Evolutionary conservation across 2,113 vertebrate genomes (phyloP).

Genomic region (Rhinolophus ferrumequinum): DNA sequence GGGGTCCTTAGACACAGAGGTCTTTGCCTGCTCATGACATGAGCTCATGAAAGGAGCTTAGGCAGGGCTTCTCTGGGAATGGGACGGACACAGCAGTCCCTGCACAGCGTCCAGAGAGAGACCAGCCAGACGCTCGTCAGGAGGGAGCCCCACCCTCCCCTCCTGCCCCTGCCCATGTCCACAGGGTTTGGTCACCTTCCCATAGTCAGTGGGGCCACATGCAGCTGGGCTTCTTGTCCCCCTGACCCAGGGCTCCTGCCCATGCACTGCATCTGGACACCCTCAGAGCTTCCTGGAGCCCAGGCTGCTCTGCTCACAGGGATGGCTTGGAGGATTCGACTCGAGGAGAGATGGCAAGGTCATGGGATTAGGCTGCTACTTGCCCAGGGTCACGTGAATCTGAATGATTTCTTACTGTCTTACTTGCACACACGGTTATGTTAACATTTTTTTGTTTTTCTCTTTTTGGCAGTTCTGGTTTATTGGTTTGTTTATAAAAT

Average conservation of each 20-base stretch:
- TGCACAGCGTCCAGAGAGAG: background rate
- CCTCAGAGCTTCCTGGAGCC: background rate
- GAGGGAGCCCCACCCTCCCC: background rate
- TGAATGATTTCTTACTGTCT: background rate
- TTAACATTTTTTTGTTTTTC: background rate
- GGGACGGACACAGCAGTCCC: background rate
- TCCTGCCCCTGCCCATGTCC: background rate
- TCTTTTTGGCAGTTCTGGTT: background rate
- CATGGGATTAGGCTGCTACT: background rate
- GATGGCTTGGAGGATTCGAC: background rate
- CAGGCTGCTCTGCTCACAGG: background rate
- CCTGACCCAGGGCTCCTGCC: background rate
- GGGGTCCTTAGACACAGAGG: background rate
- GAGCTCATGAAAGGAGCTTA: background rate
- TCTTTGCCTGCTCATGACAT: background rate
- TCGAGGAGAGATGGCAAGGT: background rate
- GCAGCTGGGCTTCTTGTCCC: background rate
- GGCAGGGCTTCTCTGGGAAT: background rate
- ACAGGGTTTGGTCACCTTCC: background rate
- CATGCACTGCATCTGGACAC: background rate
- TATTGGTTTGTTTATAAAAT: constrained; percentile 5
- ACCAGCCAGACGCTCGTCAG: background rate
- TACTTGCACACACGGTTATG: background rate
- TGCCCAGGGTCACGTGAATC: background rate
- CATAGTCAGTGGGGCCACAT: background rate